Evolutionary conservation across 2,888 invertebrate species (phyloP).

Genomic region (Drosophila vallismaia): DNA sequence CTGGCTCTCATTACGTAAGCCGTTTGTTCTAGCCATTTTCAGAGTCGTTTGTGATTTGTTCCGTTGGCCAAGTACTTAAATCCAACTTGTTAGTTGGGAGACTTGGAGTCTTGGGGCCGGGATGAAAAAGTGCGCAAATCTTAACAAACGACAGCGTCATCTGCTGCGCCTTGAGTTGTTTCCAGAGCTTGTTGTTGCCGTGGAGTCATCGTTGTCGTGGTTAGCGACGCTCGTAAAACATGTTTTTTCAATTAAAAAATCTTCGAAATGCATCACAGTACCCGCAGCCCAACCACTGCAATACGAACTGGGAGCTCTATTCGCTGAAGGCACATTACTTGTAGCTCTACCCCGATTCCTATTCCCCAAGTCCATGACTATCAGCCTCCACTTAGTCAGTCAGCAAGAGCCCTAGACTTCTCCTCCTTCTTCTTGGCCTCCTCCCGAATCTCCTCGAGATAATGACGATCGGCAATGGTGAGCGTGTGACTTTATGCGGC

Average conservation of each 20-base stretch:
- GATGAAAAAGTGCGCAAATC: slow-evolving; percentile 64
- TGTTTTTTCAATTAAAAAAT: slow-evolving; percentile 81
- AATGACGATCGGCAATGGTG: slow-evolving; percentile 32
- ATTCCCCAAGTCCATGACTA: slow-evolving; percentile 17
- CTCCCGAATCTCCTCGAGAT: slow-evolving; percentile 7
- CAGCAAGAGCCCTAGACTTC: slow-evolving; percentile 28
- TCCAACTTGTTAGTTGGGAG: slow-evolving; percentile 64
- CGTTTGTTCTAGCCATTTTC: slow-evolving; percentile 44
- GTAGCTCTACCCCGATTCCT: slow-evolving; percentile 30
- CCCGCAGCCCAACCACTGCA: slow-evolving; percentile 40
- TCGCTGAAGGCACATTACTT: slow-evolving; percentile 41
- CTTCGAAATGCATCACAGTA: slow-evolving; percentile 70
- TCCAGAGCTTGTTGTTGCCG: slow-evolving; percentile 32
- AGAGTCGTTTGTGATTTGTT: slow-evolving; percentile 25
- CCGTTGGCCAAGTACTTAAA: slow-evolving; percentile 56
- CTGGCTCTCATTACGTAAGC: slow-evolving; percentile 45
- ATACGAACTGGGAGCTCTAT: slow-evolving; percentile 12
- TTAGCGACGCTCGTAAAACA: slow-evolving; percentile 80
- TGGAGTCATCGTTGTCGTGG: slow-evolving; percentile 63
- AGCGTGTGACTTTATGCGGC: slow-evolving; percentile 75
- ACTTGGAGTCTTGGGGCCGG: slow-evolving; percentile 9
- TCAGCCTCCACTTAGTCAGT: slow-evolving; percentile 44
- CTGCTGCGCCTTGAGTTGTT: slow-evolving; percentile 66
- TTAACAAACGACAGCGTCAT: slow-evolving; percentile 74
- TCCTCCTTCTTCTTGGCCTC: slow-evolving; percentile 2